phyloP scores from a whole-genome alignment of 1,140 invertebrate species.

The Rhopalosiphum maidis region DNA sequence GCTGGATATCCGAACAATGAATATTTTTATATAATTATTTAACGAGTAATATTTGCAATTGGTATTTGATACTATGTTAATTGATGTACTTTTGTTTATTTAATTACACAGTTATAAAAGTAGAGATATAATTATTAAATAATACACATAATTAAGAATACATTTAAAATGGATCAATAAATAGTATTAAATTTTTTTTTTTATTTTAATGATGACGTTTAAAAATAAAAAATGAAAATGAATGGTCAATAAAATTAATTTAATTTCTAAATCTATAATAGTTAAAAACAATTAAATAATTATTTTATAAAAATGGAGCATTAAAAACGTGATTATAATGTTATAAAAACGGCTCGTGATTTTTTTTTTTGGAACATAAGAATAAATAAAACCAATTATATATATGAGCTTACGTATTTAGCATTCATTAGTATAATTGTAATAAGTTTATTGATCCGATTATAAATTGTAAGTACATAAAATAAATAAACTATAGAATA shows the following conservation, averaged over 20 bases:
- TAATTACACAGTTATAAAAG: not conserved
- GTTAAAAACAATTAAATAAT: not conserved
- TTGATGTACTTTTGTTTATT: not conserved
- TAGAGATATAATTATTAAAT: not conserved
- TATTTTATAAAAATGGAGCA: not conserved
- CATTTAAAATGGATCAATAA: not conserved
- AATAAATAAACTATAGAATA: not conserved
- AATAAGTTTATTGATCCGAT: too few species aligned
- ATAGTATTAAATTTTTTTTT: not conserved
- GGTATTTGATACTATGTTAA: not conserved
- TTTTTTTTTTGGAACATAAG: too few species aligned
- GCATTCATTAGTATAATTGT: not conserved
- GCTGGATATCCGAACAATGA: not conserved
- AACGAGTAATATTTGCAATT: not conserved
- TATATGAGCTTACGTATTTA: not conserved
- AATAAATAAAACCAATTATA: not conserved
- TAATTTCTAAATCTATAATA: not conserved
- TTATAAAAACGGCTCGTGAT: not conserved
- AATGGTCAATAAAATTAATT: too few species aligned
- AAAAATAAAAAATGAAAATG: not conserved
- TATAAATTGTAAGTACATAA: not conserved
- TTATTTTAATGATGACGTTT: not conserved
- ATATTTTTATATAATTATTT: not conserved
- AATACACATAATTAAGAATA: not conserved
- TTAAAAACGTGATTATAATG: not conserved